These are phyloP conservation scores for Phoenicopterus ruber DNA, from an alignment of 2,113 vertebrate species.

Conservation along the genomic window DNA sequence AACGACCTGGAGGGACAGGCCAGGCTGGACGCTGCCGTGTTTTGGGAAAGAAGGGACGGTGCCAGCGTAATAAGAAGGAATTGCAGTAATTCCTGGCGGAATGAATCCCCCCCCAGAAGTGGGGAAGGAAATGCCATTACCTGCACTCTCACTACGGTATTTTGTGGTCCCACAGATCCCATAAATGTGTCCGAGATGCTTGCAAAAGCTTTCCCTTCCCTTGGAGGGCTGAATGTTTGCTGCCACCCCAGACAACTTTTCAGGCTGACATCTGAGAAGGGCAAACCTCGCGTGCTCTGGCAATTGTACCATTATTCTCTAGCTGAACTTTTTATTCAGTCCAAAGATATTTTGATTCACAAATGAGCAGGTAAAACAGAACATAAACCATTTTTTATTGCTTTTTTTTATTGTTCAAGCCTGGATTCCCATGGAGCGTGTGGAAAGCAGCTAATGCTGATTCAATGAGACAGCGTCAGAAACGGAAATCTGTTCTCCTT, in stretches of 20 bases:
- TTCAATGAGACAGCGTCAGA: slow-evolving; percentile 53
- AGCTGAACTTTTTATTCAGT: background rate
- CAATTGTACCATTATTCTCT: background rate
- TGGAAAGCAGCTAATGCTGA: slow-evolving; percentile 46
- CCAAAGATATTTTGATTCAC: background rate
- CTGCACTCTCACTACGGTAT: background rate
- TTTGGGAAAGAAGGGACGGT: background rate
- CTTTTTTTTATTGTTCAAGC: slow-evolving; percentile 4
- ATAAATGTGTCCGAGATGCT: background rate
- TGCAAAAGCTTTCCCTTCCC: background rate
- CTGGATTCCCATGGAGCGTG: slow-evolving; percentile 19
- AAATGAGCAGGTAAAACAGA: slow-evolving; percentile 29
- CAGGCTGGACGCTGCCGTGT: background rate
- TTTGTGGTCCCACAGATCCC: background rate
- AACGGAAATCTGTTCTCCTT: slow-evolving; percentile 42
- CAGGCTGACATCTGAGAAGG: slow-evolving; percentile 29
- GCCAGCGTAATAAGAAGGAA: background rate
- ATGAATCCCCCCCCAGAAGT: background rate
- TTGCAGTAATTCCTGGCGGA: background rate
- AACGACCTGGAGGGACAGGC: background rate
- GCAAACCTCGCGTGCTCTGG: background rate
- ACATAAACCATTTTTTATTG: background rate
- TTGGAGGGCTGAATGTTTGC: background rate
- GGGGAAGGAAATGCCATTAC: background rate
- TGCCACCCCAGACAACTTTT: background rate